Percentiles rank a stretch among this genome's conserved stretches.
These are phyloP conservation scores for Coreoperca whiteheadi DNA, from an alignment of 2,113 vertebrate species.

Conservation along the genomic window DNA sequence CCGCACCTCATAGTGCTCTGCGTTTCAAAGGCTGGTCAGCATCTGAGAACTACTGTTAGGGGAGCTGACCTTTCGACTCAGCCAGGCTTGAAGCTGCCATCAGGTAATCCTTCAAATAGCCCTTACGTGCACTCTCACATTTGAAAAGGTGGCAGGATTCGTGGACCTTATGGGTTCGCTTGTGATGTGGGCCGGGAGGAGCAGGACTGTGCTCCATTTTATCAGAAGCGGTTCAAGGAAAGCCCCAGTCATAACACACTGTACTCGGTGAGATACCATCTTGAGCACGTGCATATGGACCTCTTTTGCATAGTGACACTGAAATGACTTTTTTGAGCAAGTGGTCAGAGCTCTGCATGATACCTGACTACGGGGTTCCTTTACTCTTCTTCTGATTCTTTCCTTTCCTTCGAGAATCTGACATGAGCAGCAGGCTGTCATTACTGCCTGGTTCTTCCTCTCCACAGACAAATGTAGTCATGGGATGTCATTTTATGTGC, in stretches of 20 bases:
- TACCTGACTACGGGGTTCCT: neutral
- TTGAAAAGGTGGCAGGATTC: slow-evolving; percentile 76
- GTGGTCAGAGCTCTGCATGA: neutral
- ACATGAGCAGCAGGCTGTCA: slow-evolving; percentile 46
- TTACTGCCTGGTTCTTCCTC: slow-evolving; percentile 43
- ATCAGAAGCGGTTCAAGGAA: slow-evolving; percentile 49
- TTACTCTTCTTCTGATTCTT: neutral
- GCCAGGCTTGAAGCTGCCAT: slow-evolving; percentile 63
- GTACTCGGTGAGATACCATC: slow-evolving; percentile 16
- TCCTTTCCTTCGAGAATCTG: slow-evolving; percentile 16
- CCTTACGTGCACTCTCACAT: slow-evolving; percentile 76
- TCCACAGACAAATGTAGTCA: slow-evolving; percentile 69
- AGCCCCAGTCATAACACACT: slow-evolving; percentile 21
- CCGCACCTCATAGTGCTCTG: slow-evolving; percentile 52
- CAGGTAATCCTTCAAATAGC: slow-evolving; percentile 80
- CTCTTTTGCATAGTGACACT: slow-evolving; percentile 37
- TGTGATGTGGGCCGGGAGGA: slow-evolving; percentile 78
- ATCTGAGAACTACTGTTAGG: slow-evolving; percentile 70
- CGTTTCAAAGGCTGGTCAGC: slow-evolving; percentile 77
- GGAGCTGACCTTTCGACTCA: slow-evolving; percentile 79
- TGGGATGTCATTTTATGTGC: slow-evolving; percentile 76
- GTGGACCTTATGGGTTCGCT: slow-evolving; percentile 62
- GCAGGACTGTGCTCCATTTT: slow-evolving; percentile 31
- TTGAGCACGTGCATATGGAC: neutral
- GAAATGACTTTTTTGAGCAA: neutral